Conservation (phyloP, 2,797 vertebrate genomes). For the Parauchenoglanis punctatus region DNA sequence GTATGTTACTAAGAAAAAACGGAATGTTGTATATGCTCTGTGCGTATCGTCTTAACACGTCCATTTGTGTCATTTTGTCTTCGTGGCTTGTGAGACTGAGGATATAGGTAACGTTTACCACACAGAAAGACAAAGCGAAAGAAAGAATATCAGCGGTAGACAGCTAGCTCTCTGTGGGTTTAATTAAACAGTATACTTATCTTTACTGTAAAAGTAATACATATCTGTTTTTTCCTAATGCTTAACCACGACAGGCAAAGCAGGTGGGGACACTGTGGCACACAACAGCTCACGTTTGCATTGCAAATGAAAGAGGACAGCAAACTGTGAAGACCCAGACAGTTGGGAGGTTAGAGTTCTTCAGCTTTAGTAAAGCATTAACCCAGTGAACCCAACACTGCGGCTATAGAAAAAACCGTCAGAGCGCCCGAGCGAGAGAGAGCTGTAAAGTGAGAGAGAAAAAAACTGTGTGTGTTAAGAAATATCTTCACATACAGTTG, state of each 20-base stretch:
- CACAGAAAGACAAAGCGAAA: background rate
- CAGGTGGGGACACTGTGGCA: constrained; percentile 30
- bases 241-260: constrained; percentile 45
- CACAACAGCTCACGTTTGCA: constrained; percentile 61
- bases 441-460: background rate
- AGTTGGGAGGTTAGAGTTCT: constrained; percentile 36
- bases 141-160: constrained; percentile 10
- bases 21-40: background rate
- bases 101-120: background rate
- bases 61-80: background rate
- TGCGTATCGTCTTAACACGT: background rate
- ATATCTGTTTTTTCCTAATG: constrained; percentile 45
- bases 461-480: background rate
- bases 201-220: background rate
- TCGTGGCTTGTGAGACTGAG: background rate
- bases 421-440: background rate
- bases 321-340: constrained; percentile 23
- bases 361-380: constrained; percentile 64
- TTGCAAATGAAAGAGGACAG: constrained; percentile 65
- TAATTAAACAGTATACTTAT: constrained; percentile 33
- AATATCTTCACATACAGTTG: constrained; percentile 10
- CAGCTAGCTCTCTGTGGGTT: constrained; percentile 6
- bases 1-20: background rate
- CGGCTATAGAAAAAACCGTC: constrained; percentile 36
- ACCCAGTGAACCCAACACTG: constrained; percentile 48